Base-by-base conservation (phyloP, 2,888 invertebrate genomes). In the Drosophila antonietae region DNA sequence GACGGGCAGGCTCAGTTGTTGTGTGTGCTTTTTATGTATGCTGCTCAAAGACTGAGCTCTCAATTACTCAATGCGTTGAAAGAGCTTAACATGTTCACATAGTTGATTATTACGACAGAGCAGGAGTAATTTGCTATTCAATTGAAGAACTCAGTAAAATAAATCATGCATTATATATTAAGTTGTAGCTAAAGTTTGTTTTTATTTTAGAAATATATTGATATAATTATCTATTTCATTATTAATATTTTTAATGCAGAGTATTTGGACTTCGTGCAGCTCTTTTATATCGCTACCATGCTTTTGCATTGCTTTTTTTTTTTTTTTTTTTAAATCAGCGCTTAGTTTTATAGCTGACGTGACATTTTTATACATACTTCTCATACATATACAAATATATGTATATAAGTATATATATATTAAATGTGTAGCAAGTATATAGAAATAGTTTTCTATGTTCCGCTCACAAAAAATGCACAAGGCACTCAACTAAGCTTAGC, bases 271-370 rank as follows among this genome's bases (percentile, higher is more conserved):
- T 43, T 56, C 68, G 46, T 35, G 33, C 9, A 33, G 15, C 1
- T 39, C n/a, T 39, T 4, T 23, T 3, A 18, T 35, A 6, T 15
- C 1, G 18, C 1, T 33, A 20, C 9, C 15, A 2, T 6, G 37
- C 51, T 64, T 79, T 57, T 43, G 20, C 41, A 33, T 61, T 51
- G 35, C 47, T 55, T 53, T 63, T 75, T 55, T 53, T 63, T 75
- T 55, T 53, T 63, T 75, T 55, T 53, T 63, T 75, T 83, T 88
- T 75, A 55, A 76, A 73, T 72, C 80, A 76, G 71, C 70, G 70
- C 58, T 80, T 73, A 88, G 76, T 72, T 78, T 74, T 73, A 72
- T 68, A 75, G 74, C 84, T 79, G 89, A 85, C 88, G 75, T 76
- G 82, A 76, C 82, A 89, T 75, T 88, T 85, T 73, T 61, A 53